Evolutionary conservation across 2,113 vertebrate species (phyloP), one percentile per base, ranked within the genome.

Genomic region (Tragelaphus scriptus): DNA sequence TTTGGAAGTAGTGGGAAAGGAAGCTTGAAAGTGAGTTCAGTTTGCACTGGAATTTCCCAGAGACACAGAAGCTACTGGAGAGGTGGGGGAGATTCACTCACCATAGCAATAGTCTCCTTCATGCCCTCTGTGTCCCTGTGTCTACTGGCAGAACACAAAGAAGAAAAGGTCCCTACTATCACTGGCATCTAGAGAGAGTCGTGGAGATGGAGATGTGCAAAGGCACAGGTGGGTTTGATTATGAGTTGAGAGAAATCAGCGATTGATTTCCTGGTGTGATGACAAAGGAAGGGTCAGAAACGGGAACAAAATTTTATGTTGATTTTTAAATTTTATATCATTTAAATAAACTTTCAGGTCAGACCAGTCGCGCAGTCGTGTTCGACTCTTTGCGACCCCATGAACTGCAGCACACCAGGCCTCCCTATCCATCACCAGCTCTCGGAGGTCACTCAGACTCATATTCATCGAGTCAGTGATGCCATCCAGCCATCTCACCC

Each of bases 231-330:
- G 84, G 23, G 80, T 7, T 79, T 71, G 65, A 71, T 40, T 40
- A 71, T 12, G 19, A 71, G n/a, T 71, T 40, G 5, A 71, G 19
- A 40, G 19, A 40, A 40, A 71, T 40, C 0, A 0, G n/a, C 0
- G 19, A n/a, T 65, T 68, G 32, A 68, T 36, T 36, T 68, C 32
- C 65, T 68, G 32, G 17, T 21, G 32, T 10, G 17, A 68, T 36
- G 32, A 36, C 0, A 0, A 68, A 36, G 1, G 65, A 36, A 68
- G 65, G 32, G 65, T 36, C 17, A 68, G 32, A 68, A 68, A 68
- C 0, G 0, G n/a, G 32, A 68, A 68, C 32, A 21, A 68, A 68
- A 21, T 21, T 19, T 36, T 68, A 21, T 68, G 17, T 68, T 68
- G 65, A 68, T 36, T 36, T 68, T 36, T 68, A 36, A 36, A 68